A percentile compares a stretch with the other conserved stretches of the same genome.
These are phyloP conservation scores for Clarias laeviceps DNA, from an alignment of 2,797 vertebrate species.

Conservation along the genomic window DNA sequence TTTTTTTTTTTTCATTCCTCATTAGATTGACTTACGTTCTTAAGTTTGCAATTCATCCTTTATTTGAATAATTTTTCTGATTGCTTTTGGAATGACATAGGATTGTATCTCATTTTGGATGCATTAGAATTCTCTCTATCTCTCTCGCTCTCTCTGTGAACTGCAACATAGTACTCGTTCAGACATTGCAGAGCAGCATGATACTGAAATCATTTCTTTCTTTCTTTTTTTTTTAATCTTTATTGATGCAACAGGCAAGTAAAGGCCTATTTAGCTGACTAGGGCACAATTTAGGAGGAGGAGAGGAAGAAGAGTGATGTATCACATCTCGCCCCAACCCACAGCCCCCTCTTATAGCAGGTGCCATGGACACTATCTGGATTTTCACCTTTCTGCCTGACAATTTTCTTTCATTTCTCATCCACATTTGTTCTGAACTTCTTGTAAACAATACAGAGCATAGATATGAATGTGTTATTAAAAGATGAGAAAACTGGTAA, in stretches of 20 bases:
- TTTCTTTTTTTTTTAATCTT: slow-evolving; percentile 59
- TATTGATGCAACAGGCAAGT: slow-evolving; percentile 68
- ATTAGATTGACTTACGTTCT: slow-evolving; percentile 65
- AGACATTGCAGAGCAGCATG: slow-evolving; percentile 61
- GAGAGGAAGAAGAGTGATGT: slow-evolving; percentile 48
- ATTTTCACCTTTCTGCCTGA: slow-evolving; percentile 77
- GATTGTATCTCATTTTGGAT: slow-evolving; percentile 81
- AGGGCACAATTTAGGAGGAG: slow-evolving; percentile 57
- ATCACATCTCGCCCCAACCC: slow-evolving; percentile 35
- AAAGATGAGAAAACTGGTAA: slow-evolving; percentile 76
- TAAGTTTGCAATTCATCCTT: slow-evolving; percentile 68
- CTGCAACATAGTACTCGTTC: slow-evolving; percentile 59
- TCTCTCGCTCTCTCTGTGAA: slow-evolving; percentile 66
- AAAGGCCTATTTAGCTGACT: slow-evolving; percentile 71
- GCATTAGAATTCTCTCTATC: slow-evolving; percentile 69
- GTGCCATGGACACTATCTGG: slow-evolving; percentile 73
- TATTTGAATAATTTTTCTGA: slow-evolving; percentile 64
- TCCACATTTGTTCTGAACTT: slow-evolving; percentile 82
- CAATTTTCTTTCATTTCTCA: slow-evolving; percentile 76
- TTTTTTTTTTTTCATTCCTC: slow-evolving; percentile 55
- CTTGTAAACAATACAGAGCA: slow-evolving; percentile 84
- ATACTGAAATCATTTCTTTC: slow-evolving; percentile 63
- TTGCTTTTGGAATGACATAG: slow-evolving; percentile 75
- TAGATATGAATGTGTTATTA: slow-evolving; percentile 86
- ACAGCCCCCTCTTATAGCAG: slow-evolving; percentile 54